Evolutionary conservation across 2,888 invertebrate species (phyloP).

Genomic region (Ophion costatus): DNA sequence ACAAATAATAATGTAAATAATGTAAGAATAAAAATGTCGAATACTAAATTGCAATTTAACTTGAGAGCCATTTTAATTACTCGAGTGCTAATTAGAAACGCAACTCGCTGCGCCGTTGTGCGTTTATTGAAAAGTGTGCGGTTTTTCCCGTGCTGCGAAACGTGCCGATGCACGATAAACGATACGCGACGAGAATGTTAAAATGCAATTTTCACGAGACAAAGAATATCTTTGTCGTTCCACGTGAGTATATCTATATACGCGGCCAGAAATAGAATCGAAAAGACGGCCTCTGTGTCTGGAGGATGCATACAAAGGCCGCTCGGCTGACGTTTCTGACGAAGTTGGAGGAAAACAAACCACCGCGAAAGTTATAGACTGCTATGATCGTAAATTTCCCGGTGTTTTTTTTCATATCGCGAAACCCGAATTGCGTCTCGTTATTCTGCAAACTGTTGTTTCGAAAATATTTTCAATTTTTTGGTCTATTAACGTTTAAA

Average conservation of each 20-base stretch:
- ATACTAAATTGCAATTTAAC: not conserved
- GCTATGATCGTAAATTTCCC: not conserved
- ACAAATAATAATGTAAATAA: too few relatives aligned
- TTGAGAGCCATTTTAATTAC: not conserved
- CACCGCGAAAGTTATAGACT: not conserved
- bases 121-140: not conserved
- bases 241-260: not conserved
- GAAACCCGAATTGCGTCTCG: not conserved
- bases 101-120: not conserved
- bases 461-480: too few relatives aligned
- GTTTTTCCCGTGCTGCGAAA: not conserved
- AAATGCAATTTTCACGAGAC: not conserved
- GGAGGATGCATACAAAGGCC: not conserved
- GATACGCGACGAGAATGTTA: conserved; percentile 28
- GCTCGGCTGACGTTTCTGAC: not conserved
- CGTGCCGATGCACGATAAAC: not conserved
- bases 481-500: too few relatives aligned
- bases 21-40: too few relatives aligned
- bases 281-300: not conserved
- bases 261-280: not conserved
- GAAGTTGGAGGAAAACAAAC: not conserved
- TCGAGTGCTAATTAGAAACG: not conserved
- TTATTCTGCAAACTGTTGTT: not conserved
- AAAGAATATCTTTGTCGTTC: conserved; percentile 3
- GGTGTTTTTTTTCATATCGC: not conserved